Evolutionary conservation across 2,113 vertebrate genomes (phyloP), one percentile per base, ranked within the genome.

Genomic region (Philantomba maxwellii): DNA sequence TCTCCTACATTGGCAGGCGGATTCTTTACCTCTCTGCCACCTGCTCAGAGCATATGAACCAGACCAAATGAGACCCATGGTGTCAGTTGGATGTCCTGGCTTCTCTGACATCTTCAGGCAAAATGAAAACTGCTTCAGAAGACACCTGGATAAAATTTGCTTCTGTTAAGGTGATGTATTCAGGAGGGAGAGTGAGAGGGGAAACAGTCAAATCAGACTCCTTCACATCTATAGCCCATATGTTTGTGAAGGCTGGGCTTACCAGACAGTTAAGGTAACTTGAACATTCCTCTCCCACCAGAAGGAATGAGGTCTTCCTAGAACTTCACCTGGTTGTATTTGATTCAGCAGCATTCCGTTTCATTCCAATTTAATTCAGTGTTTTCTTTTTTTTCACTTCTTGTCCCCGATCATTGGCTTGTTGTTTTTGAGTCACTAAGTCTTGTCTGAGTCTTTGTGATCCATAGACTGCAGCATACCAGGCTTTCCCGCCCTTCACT

Each of bases 281-380:
- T 39, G 51, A 73, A 36, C 30, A 2, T 66, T 9, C 3, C 47
- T 85, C 26, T 49, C 86, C 30, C 36, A 0, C 11, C n/a, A 11
- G 49, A 64, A 51, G 12, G n/a, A 30, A 2, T 43, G 39, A 66
- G 25, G 45, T 58, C n/a, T 60, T 89, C 86, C 86, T 62, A 83
- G 93, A 93, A 66, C 23, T 36, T 43, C 5, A 6, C 28, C 23
- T 58, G 28, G 19, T 39, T 82, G 62, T 75, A 10, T 82, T 57
- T 87, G 51, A 83, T 66, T 89, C 39, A 75, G 87, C 16, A 45
- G 62, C 28, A 12, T 92, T 86, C 43, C 85, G 25, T 60, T 92
- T 58, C n/a, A 85, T 86, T 82, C n/a, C 39, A 51, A 21, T 64
- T 83, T 58, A 84, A 81, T 45, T 28, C 45, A 23, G 4, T n/a